Conservation (phyloP, 2,113 vertebrate species). For the Myocastor coypus region DNA sequence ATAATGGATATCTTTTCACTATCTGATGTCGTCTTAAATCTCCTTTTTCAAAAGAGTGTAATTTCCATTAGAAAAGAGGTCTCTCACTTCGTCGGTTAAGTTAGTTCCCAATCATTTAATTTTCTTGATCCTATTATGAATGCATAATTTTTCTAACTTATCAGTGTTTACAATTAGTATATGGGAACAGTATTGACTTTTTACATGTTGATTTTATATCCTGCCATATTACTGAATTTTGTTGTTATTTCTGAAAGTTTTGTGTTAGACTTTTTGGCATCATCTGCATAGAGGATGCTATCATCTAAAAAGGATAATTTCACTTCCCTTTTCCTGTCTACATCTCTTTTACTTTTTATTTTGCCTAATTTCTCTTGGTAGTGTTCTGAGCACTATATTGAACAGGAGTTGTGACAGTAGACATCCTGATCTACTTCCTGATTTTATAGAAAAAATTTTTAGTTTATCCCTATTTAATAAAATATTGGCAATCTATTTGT, state of each 20-base stretch:
- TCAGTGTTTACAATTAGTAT: background rate
- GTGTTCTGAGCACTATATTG: background rate
- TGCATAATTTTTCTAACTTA: background rate
- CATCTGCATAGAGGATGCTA: background rate
- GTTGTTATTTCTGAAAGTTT: background rate
- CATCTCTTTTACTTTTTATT: background rate
- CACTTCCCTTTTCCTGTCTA: background rate
- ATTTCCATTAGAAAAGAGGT: background rate
- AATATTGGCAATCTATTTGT: background rate
- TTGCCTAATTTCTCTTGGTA: background rate
- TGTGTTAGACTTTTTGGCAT: background rate
- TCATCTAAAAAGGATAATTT: background rate
- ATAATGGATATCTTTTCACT: background rate
- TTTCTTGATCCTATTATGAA: background rate
- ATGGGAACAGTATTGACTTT: background rate
- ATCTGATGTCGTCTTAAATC: background rate
- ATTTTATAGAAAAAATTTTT: background rate
- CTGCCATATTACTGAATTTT: background rate
- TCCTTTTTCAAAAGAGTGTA: background rate
- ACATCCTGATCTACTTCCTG: background rate
- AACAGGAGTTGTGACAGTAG: background rate
- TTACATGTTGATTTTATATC: background rate
- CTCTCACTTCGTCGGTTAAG: background rate
- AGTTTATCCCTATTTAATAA: background rate
- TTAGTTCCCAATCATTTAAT: background rate